Percentiles rank a stretch among this genome's conserved stretches.
phyloP scores from a whole-genome alignment of 1,140 invertebrate species.

The Nasonia vitripennis region DNA sequence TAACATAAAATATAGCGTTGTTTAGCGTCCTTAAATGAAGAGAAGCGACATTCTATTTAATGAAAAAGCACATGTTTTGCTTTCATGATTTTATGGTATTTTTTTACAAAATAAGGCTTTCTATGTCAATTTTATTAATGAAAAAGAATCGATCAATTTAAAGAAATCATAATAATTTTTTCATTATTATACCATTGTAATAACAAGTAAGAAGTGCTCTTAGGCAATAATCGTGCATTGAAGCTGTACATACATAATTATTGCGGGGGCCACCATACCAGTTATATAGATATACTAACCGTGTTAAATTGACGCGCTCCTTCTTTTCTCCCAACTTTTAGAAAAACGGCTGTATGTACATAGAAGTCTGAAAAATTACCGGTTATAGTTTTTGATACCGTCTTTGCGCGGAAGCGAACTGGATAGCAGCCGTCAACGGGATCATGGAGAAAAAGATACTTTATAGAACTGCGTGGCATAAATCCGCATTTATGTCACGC shows the following conservation, averaged over 20 bases:
- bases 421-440: no score
- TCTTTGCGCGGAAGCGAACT: no score
- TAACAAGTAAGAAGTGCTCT: background rate
- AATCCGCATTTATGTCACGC: no score
- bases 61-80: background rate
- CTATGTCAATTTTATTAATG: constrained; percentile 10
- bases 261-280: no score
- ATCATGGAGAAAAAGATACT: no score
- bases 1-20: background rate
- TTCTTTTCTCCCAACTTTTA: no score
- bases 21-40: background rate
- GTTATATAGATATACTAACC: no score
- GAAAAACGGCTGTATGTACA: no score
- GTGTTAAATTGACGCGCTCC: no score
- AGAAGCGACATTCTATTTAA: constrained; percentile 8
- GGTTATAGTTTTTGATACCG: no score
- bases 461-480: no score
- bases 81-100: background rate
- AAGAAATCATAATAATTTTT: background rate
- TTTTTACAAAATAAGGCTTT: constrained; percentile 19
- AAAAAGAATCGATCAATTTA: background rate
- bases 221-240: background rate
- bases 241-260: background rate
- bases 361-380: no score
- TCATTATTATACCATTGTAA: background rate